Evolutionary conservation across 2,113 vertebrate species (phyloP).

Genomic region (Pica pica): DNA sequence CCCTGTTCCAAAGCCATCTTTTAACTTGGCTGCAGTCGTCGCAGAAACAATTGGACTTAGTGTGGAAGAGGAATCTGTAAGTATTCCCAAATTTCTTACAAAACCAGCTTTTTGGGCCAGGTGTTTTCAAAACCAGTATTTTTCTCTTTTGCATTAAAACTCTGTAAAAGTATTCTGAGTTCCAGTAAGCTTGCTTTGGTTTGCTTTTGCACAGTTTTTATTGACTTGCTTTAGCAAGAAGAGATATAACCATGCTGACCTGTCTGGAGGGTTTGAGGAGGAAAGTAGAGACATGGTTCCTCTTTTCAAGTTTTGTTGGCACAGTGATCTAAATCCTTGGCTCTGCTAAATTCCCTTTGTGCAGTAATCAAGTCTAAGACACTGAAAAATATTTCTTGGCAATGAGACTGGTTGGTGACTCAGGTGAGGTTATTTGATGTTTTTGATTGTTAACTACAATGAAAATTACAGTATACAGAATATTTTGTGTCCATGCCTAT

Average conservation of each 20-base stretch:
- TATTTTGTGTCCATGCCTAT: not conserved
- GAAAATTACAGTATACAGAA: not conserved
- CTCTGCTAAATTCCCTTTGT: not conserved
- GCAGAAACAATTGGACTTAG: slow-evolving; percentile 85
- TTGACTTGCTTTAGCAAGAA: not conserved
- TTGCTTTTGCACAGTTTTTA: not conserved
- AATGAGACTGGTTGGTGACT: not conserved
- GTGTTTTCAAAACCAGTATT: not conserved
- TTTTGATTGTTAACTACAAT: not conserved
- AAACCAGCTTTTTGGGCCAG: not conserved
- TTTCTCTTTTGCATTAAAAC: not conserved
- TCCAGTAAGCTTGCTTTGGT: not conserved
- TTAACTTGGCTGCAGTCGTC: slow-evolving; percentile 73
- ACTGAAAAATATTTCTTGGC: not conserved
- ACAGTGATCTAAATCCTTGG: not conserved
- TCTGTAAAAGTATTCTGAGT: not conserved
- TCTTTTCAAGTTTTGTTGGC: not conserved
- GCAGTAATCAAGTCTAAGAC: not conserved
- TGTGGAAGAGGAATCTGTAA: slow-evolving; percentile 75
- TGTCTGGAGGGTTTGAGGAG: not conserved
- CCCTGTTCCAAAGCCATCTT: slow-evolving; percentile 58
- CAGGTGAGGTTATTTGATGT: not conserved
- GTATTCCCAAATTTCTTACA: not conserved
- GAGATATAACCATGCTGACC: not conserved
- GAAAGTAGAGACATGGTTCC: not conserved